Conservation (phyloP, 2,113 vertebrate genomes). For the Polypterus bichir region DNA sequence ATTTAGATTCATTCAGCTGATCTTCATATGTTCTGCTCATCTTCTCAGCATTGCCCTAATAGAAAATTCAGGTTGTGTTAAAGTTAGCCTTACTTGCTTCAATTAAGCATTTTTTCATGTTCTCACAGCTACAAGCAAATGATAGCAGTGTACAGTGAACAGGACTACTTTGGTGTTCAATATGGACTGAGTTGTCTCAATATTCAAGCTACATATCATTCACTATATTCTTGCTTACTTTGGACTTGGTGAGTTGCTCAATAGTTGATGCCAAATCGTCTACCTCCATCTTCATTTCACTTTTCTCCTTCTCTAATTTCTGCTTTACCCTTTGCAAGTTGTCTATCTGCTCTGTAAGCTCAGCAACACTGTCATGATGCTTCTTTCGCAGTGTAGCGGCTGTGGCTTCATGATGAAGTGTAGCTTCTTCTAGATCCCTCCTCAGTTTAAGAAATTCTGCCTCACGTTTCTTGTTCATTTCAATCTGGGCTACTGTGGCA, state of each 20-base stretch:
- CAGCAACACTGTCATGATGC: conserved; percentile 60
- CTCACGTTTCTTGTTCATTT: conserved; percentile 78
- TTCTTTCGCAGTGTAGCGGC: conserved; percentile 66
- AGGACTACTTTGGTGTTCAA: neutral
- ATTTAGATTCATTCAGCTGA: conserved; percentile 75
- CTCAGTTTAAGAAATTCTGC: conserved; percentile 65
- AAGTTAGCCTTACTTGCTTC: no score
- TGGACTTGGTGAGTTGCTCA: conserved; percentile 70
- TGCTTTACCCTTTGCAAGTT: conserved; percentile 78
- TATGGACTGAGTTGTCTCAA: neutral
- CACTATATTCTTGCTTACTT: conserved; percentile 43
- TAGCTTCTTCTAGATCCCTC: conserved; percentile 77
- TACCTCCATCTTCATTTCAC: conserved; percentile 77
- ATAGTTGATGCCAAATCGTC: conserved; percentile 70
- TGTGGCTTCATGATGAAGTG: conserved; percentile 65
- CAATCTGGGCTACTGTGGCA: conserved; percentile 57
- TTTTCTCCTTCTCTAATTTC: conserved; percentile 83
- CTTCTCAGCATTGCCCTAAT: conserved; percentile 71
- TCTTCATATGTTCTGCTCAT: conserved; percentile 74
- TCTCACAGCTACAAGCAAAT: neutral
- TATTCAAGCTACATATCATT: no score
- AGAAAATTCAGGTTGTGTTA: no score
- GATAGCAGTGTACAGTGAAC: neutral
- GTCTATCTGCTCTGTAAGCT: conserved; percentile 79
- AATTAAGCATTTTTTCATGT: neutral